These are phyloP conservation scores for Virgularia gustaviana DNA, from an alignment of 92 coral and sea anemone species.

Conservation along the genomic window DNA sequence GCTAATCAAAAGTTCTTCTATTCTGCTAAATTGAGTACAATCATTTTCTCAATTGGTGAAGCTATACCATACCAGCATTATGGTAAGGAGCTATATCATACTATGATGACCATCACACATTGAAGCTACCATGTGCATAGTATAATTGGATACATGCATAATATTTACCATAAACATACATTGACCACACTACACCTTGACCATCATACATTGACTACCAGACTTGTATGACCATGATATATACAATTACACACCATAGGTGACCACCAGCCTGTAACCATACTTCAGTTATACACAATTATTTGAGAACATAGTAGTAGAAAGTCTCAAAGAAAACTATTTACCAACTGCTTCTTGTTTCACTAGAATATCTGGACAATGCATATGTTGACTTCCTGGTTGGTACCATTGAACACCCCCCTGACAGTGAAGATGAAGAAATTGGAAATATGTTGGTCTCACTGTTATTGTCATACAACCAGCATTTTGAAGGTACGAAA, in stretches of 20 bases:
- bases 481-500: constrained; percentile 76
- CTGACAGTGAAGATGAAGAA: constrained; percentile 67
- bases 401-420: constrained; percentile 59
- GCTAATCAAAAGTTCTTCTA: constrained; percentile 63
- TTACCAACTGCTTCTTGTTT: not conserved
- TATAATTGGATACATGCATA: too few species aligned
- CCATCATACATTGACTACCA: too few species aligned
- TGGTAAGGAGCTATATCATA: constrained; percentile 54
- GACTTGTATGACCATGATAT: too few species aligned
- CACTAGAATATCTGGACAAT: constrained; percentile 70
- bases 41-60: constrained; percentile 93
- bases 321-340: not conserved
- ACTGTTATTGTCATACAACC: constrained; percentile 76
- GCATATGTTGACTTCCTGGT: constrained; percentile 64
- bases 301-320: too few species aligned
- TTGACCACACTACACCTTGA: too few species aligned
- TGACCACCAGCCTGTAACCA: too few species aligned
- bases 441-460: constrained; percentile 66
- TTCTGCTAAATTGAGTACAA: constrained; percentile 67
- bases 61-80: constrained; percentile 69
- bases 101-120: too few species aligned
- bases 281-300: too few species aligned
- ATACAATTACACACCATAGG: too few species aligned
- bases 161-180: too few species aligned
- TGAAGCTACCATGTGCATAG: too few species aligned